Percentiles rank a stretch among this genome's conserved stretches.
These are phyloP conservation scores for Gallirallus australis DNA, from an alignment of 2,797 vertebrate genomes.

Conservation along the genomic window DNA sequence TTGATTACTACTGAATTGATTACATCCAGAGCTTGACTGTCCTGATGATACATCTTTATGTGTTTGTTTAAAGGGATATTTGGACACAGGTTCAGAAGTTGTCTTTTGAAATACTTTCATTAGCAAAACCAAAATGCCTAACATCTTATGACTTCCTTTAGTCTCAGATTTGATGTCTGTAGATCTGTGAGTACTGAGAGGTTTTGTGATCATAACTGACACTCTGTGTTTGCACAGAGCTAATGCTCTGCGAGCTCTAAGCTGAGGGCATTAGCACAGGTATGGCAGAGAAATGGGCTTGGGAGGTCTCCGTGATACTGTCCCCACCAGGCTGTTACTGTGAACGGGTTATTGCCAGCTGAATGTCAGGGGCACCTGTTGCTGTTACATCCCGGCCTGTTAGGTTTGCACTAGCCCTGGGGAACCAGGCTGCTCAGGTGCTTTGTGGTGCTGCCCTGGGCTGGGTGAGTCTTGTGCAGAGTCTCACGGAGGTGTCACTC, in stretches of 20 bases:
- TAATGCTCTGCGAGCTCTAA: neutral
- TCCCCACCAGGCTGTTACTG: neutral
- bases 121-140: neutral
- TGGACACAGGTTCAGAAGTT: neutral
- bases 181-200: neutral
- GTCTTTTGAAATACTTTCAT: neutral
- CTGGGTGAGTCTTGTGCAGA: neutral
- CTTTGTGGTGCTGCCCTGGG: neutral
- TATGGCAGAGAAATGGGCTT: neutral
- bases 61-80: neutral
- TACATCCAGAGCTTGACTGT: neutral
- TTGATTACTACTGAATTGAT: neutral
- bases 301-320: accelerated
- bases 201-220: neutral
- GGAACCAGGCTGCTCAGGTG: neutral
- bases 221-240: neutral
- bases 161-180: neutral
- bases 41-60: neutral
- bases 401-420: neutral
- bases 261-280: neutral
- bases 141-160: neutral
- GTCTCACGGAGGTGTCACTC: neutral
- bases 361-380: neutral
- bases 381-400: neutral
- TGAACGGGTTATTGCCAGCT: neutral